Percentiles rank a stretch among this genome's conserved stretches.
These are phyloP conservation scores for Polypedilum pembai DNA, from an alignment of 1,140 invertebrate species.

Conservation along the genomic window DNA sequence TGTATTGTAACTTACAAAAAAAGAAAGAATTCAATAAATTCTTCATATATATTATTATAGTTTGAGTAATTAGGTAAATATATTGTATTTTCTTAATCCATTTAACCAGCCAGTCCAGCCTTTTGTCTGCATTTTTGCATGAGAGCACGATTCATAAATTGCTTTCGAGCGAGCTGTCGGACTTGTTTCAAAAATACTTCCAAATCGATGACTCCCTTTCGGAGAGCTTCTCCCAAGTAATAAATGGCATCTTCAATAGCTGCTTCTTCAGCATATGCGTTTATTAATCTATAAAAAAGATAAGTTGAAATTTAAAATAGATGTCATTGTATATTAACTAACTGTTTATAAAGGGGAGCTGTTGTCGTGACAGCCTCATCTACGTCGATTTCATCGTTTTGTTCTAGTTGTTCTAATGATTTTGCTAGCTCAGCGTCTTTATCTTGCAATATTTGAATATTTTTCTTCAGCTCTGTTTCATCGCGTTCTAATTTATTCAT, in stretches of 20 bases:
- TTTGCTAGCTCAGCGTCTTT: slow-evolving; percentile 81
- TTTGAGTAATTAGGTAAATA: no score
- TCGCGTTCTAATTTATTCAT: slow-evolving; percentile 76
- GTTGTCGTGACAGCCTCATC: slow-evolving; percentile 96
- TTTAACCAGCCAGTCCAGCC: slow-evolving; percentile 70
- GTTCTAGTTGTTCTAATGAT: slow-evolving; percentile 67
- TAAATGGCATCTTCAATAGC: slow-evolving; percentile 98
- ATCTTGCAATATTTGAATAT: slow-evolving; percentile 71
- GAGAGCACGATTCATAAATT: slow-evolving; percentile 90
- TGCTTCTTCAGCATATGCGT: slow-evolving; percentile 95
- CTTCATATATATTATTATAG: no score
- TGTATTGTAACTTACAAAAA: no score
- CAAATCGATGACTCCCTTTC: slow-evolving; percentile 87
- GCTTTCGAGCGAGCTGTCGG: slow-evolving; percentile 84
- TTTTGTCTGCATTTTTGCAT: slow-evolving; percentile 96
- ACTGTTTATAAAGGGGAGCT: slow-evolving; percentile 93
- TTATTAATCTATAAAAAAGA: slow-evolving; percentile 63
- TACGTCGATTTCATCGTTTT: slow-evolving; percentile 76
- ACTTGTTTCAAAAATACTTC: slow-evolving; percentile 97
- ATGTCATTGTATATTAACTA: slow-evolving; percentile 37
- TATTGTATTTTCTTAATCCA: not conserved
- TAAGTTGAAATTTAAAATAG: not conserved
- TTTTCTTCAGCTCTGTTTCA: slow-evolving; percentile 75
- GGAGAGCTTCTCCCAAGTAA: slow-evolving; percentile 92
- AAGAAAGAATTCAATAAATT: no score